These are phyloP conservation scores for Decapterus maruadsi DNA, from an alignment of 2,797 vertebrate genomes.

Conservation along the genomic window DNA sequence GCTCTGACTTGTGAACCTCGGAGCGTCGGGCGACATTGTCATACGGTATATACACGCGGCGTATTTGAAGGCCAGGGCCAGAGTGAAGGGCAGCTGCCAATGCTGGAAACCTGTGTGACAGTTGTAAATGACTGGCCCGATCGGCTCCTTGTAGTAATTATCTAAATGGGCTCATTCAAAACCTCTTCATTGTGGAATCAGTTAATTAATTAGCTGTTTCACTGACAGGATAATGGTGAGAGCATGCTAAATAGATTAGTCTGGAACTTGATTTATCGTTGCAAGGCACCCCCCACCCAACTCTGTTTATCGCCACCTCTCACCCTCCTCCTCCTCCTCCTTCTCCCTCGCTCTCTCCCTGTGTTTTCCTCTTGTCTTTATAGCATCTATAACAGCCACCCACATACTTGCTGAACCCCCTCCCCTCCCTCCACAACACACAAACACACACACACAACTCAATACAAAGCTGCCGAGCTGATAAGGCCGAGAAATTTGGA, in stretches of 20 bases:
- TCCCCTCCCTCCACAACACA: neutral
- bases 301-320: slow-evolving; percentile 82
- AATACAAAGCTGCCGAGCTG: slow-evolving; percentile 59
- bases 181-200: slow-evolving; percentile 98
- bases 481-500: slow-evolving; percentile 65
- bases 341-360: slow-evolving; percentile 44
- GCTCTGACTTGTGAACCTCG: slow-evolving; percentile 11
- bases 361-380: slow-evolving; percentile 76
- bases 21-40: neutral
- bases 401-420: slow-evolving; percentile 59
- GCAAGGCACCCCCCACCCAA: slow-evolving; percentile 74
- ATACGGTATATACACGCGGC: neutral
- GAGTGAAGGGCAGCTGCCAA: slow-evolving; percentile 83
- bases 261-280: slow-evolving; percentile 94
- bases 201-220: slow-evolving; percentile 99
- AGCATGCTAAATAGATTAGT: slow-evolving; percentile 98
- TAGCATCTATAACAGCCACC: slow-evolving; percentile 71
- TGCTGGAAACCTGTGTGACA: slow-evolving; percentile 78
- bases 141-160: slow-evolving; percentile 97
- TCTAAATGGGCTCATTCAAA: slow-evolving; percentile 98
- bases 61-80: slow-evolving; percentile 38
- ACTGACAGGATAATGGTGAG: slow-evolving; percentile 95
- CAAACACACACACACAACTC: neutral
- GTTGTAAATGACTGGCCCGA: slow-evolving; percentile 93
- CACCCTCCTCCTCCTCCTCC: slow-evolving; percentile 55